Base-by-base conservation (phyloP, 2,888 invertebrate genomes). In the Dromius quadrimaculatus region DNA sequence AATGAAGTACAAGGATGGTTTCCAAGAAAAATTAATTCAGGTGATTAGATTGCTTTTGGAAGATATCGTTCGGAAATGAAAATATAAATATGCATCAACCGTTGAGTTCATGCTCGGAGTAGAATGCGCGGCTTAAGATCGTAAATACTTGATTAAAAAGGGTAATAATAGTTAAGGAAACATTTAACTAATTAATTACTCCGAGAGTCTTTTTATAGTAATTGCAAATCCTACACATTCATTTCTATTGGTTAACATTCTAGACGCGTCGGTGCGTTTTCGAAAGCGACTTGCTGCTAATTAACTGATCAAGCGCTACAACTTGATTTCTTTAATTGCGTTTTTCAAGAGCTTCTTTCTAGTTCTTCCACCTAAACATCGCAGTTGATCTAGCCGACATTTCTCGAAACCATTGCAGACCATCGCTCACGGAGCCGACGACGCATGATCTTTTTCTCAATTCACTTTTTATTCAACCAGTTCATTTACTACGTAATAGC, bases 241-340 rank as follows among this genome's bases (percentile, higher is more conserved):
- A 36, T 54, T 34, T 65, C 65, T 65, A 45, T 22, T 45, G 45
- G 20, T 63, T 63, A 63, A 28, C 13, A 63, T 63, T 63, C 63
- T 45, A 38, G 32, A 22, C 43, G 43, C 63, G 32, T 23, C 23
- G 19, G 32, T 63, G 28, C 63, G 63, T 45, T 63, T 63, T 63
- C 45, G 45, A 63, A 63, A 50, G 36, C 65, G 32, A 28, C 57
- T 64, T 47, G 38, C 59, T 59, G 59, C 32, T 68, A 68, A 68
- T 68, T 57, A 68, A 68, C 68, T 68, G 68, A 68, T 68, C 68
- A 68, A 68, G 32, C 68, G 59, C 66, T 66, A 54, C 66, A 66
- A 57, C 66, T 66, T 66, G 66, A 66, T 66, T 66, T 66, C 66
- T 66, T 66, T 66, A 66, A 66, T 66, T 54, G 50, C 54, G 22